A percentile compares a stretch with the other conserved stretches of the same genome.
Evolutionary conservation across 2,888 invertebrate genomes (phyloP).

Genomic region (Cheilosia urbana): DNA sequence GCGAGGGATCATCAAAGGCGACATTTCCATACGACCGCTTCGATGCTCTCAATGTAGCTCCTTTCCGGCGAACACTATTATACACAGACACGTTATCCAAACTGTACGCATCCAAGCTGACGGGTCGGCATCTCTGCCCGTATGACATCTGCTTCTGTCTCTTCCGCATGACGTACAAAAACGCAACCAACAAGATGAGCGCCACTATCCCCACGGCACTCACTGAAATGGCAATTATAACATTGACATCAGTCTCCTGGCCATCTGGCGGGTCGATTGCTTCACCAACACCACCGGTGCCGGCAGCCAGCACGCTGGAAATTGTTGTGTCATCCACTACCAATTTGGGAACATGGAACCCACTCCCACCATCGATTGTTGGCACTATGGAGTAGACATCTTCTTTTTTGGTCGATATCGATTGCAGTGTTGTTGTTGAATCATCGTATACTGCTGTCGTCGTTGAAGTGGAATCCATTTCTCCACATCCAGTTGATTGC

Average conservation of each 20-base stretch:
- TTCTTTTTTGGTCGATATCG: constrained; percentile 77
- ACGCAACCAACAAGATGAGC: constrained; percentile 89
- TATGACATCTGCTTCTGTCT: constrained; percentile 92
- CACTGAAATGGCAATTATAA: constrained; percentile 92
- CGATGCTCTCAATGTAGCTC: constrained; percentile 90
- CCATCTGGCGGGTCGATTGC: constrained; percentile 76
- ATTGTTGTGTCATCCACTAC: constrained; percentile 52
- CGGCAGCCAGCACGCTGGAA: constrained; percentile 19
- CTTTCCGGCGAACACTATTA: constrained; percentile 91
- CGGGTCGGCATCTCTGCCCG: constrained; percentile 94
- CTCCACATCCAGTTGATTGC: constrained; percentile 45
- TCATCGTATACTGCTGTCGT: constrained; percentile 51
- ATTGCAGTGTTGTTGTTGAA: constrained; percentile 62
- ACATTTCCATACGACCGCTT: constrained; percentile 96
- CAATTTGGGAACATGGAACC: constrained; percentile 63
- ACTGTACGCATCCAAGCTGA: constrained; percentile 94
- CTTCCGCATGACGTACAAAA: constrained; percentile 91
- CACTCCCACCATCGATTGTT: constrained; percentile 60
- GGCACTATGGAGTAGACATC: constrained; percentile 77
- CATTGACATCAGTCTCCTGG: constrained; percentile 86
- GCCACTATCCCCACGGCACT: constrained; percentile 92
- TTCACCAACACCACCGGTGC: constrained; percentile 49
- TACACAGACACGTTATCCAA: constrained; percentile 94
- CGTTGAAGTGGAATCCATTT: constrained; percentile 44
- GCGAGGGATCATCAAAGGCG: constrained; percentile 93